Percentiles rank a stretch among this genome's conserved stretches.
Conservation (phyloP, 2,797 vertebrate species). For the Pseudochirops cupreus region DNA sequence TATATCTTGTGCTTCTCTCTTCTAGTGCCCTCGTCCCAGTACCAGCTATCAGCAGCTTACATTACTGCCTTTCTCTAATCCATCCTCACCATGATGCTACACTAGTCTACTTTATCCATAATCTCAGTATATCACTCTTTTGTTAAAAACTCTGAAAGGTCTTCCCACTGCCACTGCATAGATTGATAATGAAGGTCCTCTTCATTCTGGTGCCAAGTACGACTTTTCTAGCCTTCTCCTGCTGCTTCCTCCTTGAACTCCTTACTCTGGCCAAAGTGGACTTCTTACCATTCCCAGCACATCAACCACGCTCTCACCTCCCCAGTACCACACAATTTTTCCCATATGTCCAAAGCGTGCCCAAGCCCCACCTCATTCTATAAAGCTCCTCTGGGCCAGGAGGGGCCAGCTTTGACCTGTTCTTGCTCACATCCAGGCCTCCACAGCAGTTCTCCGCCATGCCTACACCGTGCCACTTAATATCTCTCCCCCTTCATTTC, state of each 20-base stretch:
- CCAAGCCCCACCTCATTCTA: too few species aligned
- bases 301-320: not conserved
- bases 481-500: not conserved
- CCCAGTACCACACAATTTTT: not conserved
- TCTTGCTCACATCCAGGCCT: not conserved
- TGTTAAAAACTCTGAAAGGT: not conserved
- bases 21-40: not conserved
- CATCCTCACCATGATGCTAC: not conserved
- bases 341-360: not conserved
- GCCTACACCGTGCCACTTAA: not conserved
- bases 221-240: not conserved
- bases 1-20: not conserved
- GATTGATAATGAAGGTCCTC: not conserved
- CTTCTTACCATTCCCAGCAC: not conserved
- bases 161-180: not conserved
- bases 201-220: not conserved
- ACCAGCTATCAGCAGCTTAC: too few species aligned
- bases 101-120: not conserved
- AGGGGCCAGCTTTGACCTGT: not conserved
- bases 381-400: not conserved
- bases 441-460: not conserved
- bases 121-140: not conserved
- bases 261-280: not conserved
- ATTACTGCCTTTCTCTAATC: not conserved
- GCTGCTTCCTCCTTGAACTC: not conserved